Conservation (phyloP, 2,113 vertebrate genomes). For the Carassius carassius region DNA sequence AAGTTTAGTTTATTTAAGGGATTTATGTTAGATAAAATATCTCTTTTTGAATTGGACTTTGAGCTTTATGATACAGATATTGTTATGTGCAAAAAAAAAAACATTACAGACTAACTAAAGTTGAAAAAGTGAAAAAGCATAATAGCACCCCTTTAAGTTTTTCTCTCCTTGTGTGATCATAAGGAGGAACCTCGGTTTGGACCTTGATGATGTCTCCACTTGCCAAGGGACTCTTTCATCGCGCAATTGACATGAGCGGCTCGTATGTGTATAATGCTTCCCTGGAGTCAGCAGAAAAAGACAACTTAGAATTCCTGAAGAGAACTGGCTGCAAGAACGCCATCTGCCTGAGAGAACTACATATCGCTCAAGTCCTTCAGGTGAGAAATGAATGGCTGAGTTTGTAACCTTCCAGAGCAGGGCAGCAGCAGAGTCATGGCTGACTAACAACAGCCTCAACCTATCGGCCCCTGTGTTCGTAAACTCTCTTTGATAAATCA, state of each 20-base stretch:
- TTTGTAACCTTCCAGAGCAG: conserved; percentile 22
- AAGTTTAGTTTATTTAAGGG: too few relatives aligned
- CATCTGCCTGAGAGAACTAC: conserved; percentile 68
- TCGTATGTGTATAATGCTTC: conserved; percentile 67
- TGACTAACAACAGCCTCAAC: conserved; percentile 36
- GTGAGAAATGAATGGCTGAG: conserved; percentile 56
- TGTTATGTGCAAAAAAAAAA: too few relatives aligned
- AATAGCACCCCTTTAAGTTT: neutral
- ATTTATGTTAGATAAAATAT: too few relatives aligned
- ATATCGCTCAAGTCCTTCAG: conserved; percentile 69
- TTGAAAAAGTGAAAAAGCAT: too few relatives aligned
- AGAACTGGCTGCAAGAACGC: conserved; percentile 68
- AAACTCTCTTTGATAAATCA: conserved; percentile 34
- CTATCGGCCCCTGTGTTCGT: neutral
- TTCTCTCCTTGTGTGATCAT: neutral
- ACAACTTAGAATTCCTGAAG: conserved; percentile 74
- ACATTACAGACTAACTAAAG: too few relatives aligned
- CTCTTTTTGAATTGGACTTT: too few relatives aligned
- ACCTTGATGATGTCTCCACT: conserved; percentile 77
- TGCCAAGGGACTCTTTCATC: conserved; percentile 75
- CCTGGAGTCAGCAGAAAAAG: conserved; percentile 69
- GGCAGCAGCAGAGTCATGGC: conserved; percentile 17
- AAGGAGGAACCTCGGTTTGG: conserved; percentile 74
- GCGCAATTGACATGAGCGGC: conserved; percentile 79
- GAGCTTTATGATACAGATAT: too few relatives aligned